Base-by-base conservation (phyloP, 2,888 invertebrate species). In the Myathropa florea region DNA sequence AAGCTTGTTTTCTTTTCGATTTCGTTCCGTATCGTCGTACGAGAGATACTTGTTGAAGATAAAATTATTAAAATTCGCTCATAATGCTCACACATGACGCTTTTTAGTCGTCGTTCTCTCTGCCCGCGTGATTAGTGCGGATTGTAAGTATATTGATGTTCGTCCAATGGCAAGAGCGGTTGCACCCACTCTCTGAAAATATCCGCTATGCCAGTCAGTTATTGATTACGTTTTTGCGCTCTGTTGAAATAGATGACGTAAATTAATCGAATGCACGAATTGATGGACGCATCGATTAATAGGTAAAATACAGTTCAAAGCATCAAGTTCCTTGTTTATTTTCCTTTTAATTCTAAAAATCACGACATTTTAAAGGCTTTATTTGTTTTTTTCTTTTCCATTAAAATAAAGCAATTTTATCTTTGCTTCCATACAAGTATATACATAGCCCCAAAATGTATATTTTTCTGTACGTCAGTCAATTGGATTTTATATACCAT, bases 21-120 rank as follows among this genome's bases (percentile, higher is more conserved):
- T 77, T 83, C 26, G 14, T 75, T 72, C 55, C 53, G 26, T 64
- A 46, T 77, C 46, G 39, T 77, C 46, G 39, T 65, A 30, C 46
- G 55, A 63, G 53, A 72, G 65, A 71, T 75, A 86, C 86, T 86
- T 86, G 86, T 86, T 86, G 86, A 86, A 79, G 86, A 83, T 83
- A 71, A 79, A 86, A 75, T 83, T 83, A 86, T 86, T 79, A 83
- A 78, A 79, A 75, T 83, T 75, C 60, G 60, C 73, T 68, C 67
- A 77, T 73, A 60, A 80, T 72, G 79, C 72, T 46, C 46, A 67
- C 53, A 67, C 21, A 67, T 73, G 68, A 68, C 73, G 76, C 71
- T 61, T 71, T 71, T 65, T 61, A 21, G 10, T 26, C 57, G 10
- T 36, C 26, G 9, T 55, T 57, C 7, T 23, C 57, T 57, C 24